These are phyloP conservation scores for Trichogramma dendrolimi DNA, from an alignment of 2,888 invertebrate genomes.

Conservation along the genomic window DNA sequence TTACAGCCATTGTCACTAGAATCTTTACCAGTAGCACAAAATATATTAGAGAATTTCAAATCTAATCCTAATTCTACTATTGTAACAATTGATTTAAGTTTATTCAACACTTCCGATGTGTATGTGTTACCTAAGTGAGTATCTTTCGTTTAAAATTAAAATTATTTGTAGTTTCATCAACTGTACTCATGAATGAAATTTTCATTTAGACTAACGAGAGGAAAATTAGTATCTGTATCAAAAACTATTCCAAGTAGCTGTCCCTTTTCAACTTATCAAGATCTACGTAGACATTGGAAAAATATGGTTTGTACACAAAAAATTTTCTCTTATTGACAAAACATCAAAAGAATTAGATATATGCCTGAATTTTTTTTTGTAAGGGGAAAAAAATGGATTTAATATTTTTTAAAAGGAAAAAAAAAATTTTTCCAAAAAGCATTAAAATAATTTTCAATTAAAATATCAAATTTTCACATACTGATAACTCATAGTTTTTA, in stretches of 20 bases:
- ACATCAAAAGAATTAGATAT: background rate
- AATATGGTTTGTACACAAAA: constrained; percentile 43
- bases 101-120: constrained; percentile 32
- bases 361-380: no score
- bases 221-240: constrained; percentile 38
- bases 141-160: constrained; percentile 10
- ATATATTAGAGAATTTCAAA: constrained; percentile 34
- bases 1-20: constrained; percentile 35
- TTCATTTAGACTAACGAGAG: constrained; percentile 38
- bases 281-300: constrained; percentile 47
- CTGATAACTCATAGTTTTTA: background rate
- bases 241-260: constrained; percentile 39
- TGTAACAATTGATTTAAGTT: constrained; percentile 27
- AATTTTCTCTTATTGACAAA: background rate
- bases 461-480: constrained; percentile 1
- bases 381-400: background rate
- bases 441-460: constrained; percentile 8
- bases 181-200: background rate
- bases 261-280: constrained; percentile 41
- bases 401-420: background rate
- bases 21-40: constrained; percentile 29
- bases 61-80: constrained; percentile 34
- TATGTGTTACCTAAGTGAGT: constrained; percentile 47
- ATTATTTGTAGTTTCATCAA: constrained; percentile 4
- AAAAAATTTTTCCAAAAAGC: constrained; percentile 1